A percentile compares a stretch with the other conserved stretches of the same genome.
Conservation (phyloP, 1,140 invertebrate genomes). For the Drosophila tsacasi region DNA sequence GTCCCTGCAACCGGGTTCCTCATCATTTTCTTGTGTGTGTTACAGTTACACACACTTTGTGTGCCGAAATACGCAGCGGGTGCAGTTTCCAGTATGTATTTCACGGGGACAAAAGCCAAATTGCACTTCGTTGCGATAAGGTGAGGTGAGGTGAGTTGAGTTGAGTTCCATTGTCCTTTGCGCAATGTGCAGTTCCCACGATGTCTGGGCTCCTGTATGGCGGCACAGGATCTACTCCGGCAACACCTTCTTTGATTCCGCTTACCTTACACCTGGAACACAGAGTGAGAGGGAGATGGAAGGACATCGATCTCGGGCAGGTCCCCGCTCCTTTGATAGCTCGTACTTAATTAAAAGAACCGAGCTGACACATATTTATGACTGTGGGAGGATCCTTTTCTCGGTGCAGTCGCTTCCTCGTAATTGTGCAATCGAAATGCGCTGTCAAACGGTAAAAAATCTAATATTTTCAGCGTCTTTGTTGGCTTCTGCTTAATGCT, state of each 20-base stretch:
- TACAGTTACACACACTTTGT: conserved; percentile 67
- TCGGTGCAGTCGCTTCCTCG: conserved; percentile 63
- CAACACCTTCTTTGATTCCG: conserved; percentile 67
- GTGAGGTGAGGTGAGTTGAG: conserved; percentile 24
- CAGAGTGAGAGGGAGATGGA: conserved; percentile 28
- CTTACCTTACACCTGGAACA: conserved; percentile 62
- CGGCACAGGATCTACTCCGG: conserved; percentile 18
- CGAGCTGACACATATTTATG: conserved; percentile 75
- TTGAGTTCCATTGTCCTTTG: conserved; percentile 64
- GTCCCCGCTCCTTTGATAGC: conserved; percentile 49
- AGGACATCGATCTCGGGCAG: conserved; percentile 53
- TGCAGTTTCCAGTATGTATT: conserved; percentile 32
- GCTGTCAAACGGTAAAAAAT: conserved; percentile 70
- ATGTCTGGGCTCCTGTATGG: conserved; percentile 48
- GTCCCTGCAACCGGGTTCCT: conserved; percentile 24
- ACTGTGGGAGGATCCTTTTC: conserved; percentile 40
- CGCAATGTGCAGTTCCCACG: conserved; percentile 79
- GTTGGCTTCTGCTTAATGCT: conserved; percentile 10
- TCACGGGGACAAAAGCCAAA: conserved; percentile 60
- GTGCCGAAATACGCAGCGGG: conserved; percentile 69
- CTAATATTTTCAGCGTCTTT: conserved; percentile 69
- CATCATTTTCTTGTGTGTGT: conserved; percentile 35
- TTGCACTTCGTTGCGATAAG: conserved; percentile 63
- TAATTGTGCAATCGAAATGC: conserved; percentile 67
- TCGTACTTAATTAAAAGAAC: conserved; percentile 69